phyloP scores from a whole-genome alignment of 2,113 vertebrate species.

The Thinocorus orbignyianus region DNA sequence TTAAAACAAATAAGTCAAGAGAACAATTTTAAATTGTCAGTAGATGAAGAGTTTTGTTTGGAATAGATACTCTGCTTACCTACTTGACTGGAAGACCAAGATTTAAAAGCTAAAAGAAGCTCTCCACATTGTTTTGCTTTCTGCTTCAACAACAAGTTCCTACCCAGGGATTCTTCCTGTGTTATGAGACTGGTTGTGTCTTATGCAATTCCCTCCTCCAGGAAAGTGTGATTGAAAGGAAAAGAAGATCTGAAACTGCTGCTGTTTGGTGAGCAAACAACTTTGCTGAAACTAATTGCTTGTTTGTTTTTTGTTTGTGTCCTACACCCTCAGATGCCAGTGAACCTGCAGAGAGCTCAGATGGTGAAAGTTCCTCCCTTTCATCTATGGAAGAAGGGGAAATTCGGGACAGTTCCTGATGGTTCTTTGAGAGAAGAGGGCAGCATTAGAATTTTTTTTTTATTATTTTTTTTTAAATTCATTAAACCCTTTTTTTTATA shows the following conservation, averaged over 20 bases:
- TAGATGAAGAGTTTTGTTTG: neutral
- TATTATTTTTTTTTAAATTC: neutral
- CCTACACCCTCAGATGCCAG: slow-evolving; percentile 57
- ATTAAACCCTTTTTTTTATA: neutral
- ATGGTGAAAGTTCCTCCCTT: slow-evolving; percentile 56
- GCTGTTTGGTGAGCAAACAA: neutral
- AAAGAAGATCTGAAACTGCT: neutral
- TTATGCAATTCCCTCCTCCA: neutral
- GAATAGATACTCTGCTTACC: neutral
- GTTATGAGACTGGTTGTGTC: neutral
- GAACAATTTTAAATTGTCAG: neutral
- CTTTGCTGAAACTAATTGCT: slow-evolving; percentile 40
- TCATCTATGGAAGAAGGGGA: slow-evolving; percentile 69
- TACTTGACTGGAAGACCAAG: neutral
- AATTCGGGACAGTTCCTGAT: slow-evolving; percentile 56
- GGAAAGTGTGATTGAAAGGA: neutral
- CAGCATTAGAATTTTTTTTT: neutral
- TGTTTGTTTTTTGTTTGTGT: slow-evolving; percentile 37
- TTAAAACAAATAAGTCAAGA: neutral
- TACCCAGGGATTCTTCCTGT: neutral
- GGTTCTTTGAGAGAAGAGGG: neutral
- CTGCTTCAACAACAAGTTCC: neutral
- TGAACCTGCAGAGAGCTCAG: slow-evolving; percentile 53
- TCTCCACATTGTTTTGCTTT: neutral
- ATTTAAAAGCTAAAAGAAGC: neutral